Evolutionary conservation across 2,888 invertebrate species (phyloP), one percentile per base, ranked within the genome.

Genomic region (Nomada ferruginata): DNA sequence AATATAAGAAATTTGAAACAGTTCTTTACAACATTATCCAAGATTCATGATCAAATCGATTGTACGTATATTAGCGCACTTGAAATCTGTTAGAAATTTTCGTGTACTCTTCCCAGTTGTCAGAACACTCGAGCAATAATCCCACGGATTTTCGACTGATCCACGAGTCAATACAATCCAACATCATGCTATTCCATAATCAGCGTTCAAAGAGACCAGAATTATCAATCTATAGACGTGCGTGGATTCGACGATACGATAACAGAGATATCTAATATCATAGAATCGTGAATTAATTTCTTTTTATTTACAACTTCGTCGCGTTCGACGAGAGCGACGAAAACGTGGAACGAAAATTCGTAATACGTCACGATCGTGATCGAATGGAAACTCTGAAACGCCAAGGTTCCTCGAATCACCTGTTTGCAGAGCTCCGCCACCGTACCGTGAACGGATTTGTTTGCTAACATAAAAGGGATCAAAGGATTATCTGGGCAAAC

Each of bases 401-500:
- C n/a, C 66, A n/a, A 53, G 50, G 29, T 13, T 44, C 79, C 73
- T 79, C 69, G 77, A 82, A 79, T 87, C 82, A 86, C 79, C 76
- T 86, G 83, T 86, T 89, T 84, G 85, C 73, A 70, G 80, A 82
- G 76, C 81, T 79, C 76, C 52, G 83, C 83, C 76, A 81, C 76
- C 79, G 85, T 79, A 79, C 70, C 68, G 82, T 78, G 84, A 84
- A 82, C 76, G 88, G 89, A 90, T 91, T 90, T 91, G 90, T 91
- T 89, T 90, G 89, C 83, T 80, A 74, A 87, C 87, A 86, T 86
- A 89, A 89, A 90, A 88, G 85, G 88, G 88, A 89, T 84, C 85
- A 89, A 85, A 83, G 85, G 88, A 89, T 91, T 90, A 91, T 91
- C 91, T 87, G 83, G 76, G 76, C 87, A 90, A 90, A 90, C 90